Evolutionary conservation across 2,888 invertebrate genomes (phyloP).

Genomic region (Synanthedon vespiformis): DNA sequence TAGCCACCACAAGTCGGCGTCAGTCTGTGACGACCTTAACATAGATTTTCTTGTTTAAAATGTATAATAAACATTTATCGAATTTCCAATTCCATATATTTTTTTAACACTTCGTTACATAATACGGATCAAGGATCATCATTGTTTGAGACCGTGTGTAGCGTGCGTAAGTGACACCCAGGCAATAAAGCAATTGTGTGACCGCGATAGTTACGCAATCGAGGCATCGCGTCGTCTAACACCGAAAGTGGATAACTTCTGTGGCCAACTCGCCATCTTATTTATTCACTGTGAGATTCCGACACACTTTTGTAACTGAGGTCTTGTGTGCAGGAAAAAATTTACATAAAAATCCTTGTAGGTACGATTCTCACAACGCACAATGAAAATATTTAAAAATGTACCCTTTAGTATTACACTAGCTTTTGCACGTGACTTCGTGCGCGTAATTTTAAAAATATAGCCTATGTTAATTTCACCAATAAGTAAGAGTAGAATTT

Average conservation of each 20-base stretch:
- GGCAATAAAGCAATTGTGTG: constrained; percentile 39
- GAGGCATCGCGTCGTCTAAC: constrained; percentile 9
- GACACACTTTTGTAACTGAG: background rate
- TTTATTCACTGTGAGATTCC: background rate
- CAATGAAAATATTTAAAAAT: no score
- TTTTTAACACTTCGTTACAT: no score
- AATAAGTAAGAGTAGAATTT: no score
- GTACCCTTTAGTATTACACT: no score
- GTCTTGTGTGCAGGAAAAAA: background rate
- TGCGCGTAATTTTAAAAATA: background rate
- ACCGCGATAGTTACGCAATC: constrained; percentile 23
- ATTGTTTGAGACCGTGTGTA: constrained; percentile 10
- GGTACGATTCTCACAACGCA: no score
- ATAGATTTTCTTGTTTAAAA: no score
- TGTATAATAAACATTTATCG: no score
- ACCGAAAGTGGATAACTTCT: constrained; percentile 7
- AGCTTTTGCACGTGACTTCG: no score
- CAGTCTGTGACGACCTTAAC: no score
- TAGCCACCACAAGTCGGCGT: no score
- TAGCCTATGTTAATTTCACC: background rate
- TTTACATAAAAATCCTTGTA: no score
- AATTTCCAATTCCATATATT: no score
- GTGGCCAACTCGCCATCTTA: background rate
- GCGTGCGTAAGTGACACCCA: constrained; percentile 12
- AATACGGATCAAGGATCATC: background rate